Evolutionary conservation across 2,888 invertebrate genomes (phyloP), one percentile per base, ranked within the genome.

Genomic region (Lepidochrysops patricia): DNA sequence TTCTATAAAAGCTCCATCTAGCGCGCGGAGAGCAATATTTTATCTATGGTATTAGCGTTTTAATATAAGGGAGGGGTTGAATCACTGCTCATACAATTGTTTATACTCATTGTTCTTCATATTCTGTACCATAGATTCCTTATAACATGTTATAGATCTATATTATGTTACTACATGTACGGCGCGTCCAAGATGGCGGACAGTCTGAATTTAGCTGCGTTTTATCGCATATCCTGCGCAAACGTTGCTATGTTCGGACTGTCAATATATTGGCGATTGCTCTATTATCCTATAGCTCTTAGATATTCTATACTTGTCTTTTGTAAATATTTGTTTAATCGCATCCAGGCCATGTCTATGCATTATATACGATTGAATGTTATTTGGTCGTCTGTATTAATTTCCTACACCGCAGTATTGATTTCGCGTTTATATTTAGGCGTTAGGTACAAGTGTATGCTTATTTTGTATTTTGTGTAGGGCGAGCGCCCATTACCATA

Each of bases 391-490:
- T 72, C 70, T 80, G 76, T 83, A 82, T 84, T 80, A 81, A 82
- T 83, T 82, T 72, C 75, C 56, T 63, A 77, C 79, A 76, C 76
- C 79, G 72, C 87, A 89, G 88, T 89, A 88, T 87, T 89, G 86
- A 86, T 79, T 85, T 79, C 82, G 78, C 75, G 75, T 79, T 52
- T 83, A 80, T 76, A 76, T 74, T 81, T 81, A 84, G 79, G 73
- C 69, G 74, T 68, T 84, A 86, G 81, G 64, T 74, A 61, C 84
- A 87, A 86, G 86, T 74, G 76, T 80, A 82, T 84, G 82, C 80
- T 86, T 87, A 82, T 79, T 85, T 86, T 84, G 79, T 85, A 85
- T 82, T 84, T 84, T 82, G 76, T 84, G 81, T 83, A 80, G 82
- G 82, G 81, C 72, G 64, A 59, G 65, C 70, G 73, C 82, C 80